A percentile compares a stretch with the other conserved stretches of the same genome.
Conservation (phyloP, 2,888 invertebrate genomes). For the Callimorpha dominula region DNA sequence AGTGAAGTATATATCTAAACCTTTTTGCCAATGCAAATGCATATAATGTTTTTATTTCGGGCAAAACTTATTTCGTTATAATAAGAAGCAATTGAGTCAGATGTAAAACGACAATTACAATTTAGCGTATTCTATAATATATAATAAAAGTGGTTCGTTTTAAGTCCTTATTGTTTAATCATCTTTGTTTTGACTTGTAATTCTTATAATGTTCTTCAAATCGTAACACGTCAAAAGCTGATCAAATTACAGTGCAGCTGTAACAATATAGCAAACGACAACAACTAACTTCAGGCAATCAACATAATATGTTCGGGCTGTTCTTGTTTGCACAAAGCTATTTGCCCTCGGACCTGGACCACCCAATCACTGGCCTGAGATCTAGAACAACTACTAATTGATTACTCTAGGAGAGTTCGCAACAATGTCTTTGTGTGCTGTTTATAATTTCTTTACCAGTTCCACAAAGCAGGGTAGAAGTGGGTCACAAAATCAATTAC, state of each 20-base stretch:
- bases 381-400: slow-evolving; percentile 8
- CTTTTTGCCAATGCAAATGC: too few relatives aligned
- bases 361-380: slow-evolving; percentile 6
- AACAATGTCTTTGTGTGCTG: slow-evolving; percentile 7
- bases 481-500: not conserved
- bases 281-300: slow-evolving; percentile 3
- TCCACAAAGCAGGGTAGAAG: not conserved
- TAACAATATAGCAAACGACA: not conserved
- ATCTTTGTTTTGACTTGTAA: not conserved
- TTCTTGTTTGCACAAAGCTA: slow-evolving; percentile 9
- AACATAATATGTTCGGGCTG: not conserved
- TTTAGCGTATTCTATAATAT: too few relatives aligned
- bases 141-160: not conserved
- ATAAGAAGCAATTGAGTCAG: too few relatives aligned
- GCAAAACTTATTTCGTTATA: not conserved
- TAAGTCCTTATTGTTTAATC: not conserved
- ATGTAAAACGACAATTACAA: too few relatives aligned
- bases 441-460: not conserved
- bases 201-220: not conserved
- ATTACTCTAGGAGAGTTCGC: slow-evolving; percentile 15
- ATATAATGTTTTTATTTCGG: too few relatives aligned
- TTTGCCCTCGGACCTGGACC: not conserved
- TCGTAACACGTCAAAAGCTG: not conserved
- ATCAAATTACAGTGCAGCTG: not conserved
- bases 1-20: not conserved